phyloP scores from a whole-genome alignment of 2,113 vertebrate genomes.

The Paedocypris sp. region DNA sequence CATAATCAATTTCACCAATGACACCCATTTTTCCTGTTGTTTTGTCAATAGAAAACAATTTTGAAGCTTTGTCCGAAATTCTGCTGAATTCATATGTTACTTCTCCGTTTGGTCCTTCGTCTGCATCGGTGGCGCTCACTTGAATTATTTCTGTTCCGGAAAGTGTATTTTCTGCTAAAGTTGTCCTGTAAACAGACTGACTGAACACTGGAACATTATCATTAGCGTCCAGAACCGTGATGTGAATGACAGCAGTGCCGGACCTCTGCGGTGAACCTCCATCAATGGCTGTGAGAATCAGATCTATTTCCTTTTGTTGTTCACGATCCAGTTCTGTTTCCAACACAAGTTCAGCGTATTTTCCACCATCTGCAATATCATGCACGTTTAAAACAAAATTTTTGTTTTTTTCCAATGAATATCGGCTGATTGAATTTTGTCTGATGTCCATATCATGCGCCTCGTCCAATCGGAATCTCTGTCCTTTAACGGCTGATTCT shows the following conservation, averaged over 20 bases:
- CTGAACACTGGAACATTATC: slow-evolving; percentile 29
- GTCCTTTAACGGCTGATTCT: slow-evolving; percentile 41
- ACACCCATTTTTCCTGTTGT: slow-evolving; percentile 20
- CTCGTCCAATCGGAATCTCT: slow-evolving; percentile 41
- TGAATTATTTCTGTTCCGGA: slow-evolving; percentile 31
- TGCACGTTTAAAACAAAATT: slow-evolving; percentile 40
- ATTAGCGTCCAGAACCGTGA: slow-evolving; percentile 34
- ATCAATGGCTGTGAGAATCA: slow-evolving; percentile 31
- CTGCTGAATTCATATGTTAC: slow-evolving; percentile 40
- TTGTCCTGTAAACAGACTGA: slow-evolving; percentile 24
- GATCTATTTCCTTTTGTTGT: neutral
- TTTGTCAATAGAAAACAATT: slow-evolving; percentile 25
- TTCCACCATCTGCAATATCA: slow-evolving; percentile 28
- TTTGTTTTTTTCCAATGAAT: slow-evolving; percentile 31
- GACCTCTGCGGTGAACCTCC: slow-evolving; percentile 29
- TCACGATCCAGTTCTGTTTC: slow-evolving; percentile 29
- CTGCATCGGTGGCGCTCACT: slow-evolving; percentile 52
- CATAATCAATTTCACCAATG: slow-evolving; percentile 21
- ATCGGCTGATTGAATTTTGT: slow-evolving; percentile 38
- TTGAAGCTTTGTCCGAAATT: neutral
- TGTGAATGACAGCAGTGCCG: slow-evolving; percentile 43
- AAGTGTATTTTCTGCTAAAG: slow-evolving; percentile 25
- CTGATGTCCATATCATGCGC: slow-evolving; percentile 45
- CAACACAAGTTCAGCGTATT: slow-evolving; percentile 30
- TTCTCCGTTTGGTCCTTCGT: slow-evolving; percentile 60